These are phyloP conservation scores for Tribolium castaneum DNA, from an alignment of 1,140 invertebrate genomes.

Conservation along the genomic window DNA sequence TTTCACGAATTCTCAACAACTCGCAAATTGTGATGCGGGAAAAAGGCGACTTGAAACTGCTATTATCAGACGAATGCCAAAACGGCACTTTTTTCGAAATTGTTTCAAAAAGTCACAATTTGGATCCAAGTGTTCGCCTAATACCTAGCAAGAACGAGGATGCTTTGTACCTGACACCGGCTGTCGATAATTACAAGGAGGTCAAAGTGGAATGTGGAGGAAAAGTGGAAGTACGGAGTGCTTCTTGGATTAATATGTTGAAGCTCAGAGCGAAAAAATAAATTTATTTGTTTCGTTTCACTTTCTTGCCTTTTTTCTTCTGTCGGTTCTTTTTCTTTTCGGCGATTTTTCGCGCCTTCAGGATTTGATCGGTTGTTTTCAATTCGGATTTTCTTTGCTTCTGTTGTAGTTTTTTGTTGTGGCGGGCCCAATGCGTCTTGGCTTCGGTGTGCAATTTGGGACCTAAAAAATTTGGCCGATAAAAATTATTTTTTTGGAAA, in stretches of 20 bases:
- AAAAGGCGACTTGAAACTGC: conserved; percentile 45
- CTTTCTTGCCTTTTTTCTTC: conserved; percentile 62
- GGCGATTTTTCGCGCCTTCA: conserved; percentile 72
- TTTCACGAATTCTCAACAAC: conserved; percentile 48
- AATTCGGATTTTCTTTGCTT: conserved; percentile 69
- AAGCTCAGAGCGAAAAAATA: conserved; percentile 47
- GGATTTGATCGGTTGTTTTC: conserved; percentile 76
- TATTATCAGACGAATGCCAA: conserved; percentile 51
- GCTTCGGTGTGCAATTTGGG: background rate
- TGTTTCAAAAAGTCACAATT: conserved; percentile 17
- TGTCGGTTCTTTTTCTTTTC: conserved; percentile 65
- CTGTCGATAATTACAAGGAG: conserved; percentile 7
- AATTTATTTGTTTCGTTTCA: conserved; percentile 54
- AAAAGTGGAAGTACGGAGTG: conserved; percentile 43
- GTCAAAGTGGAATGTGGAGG: conserved; percentile 42
- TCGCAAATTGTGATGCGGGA: conserved; percentile 47
- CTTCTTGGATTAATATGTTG: conserved; percentile 53
- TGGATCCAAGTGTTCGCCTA: conserved; percentile 10
- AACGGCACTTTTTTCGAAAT: conserved; percentile 49
- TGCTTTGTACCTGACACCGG: conserved; percentile 30
- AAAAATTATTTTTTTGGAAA: too few relatives aligned
- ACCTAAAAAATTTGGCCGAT: too few relatives aligned
- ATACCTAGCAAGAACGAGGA: conserved; percentile 25
- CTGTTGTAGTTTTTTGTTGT: conserved; percentile 71
- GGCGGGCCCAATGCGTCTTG: conserved; percentile 69